Evolutionary conservation across 2,797 vertebrate genomes (phyloP).

Genomic region (Discoglossus pictus): DNA sequence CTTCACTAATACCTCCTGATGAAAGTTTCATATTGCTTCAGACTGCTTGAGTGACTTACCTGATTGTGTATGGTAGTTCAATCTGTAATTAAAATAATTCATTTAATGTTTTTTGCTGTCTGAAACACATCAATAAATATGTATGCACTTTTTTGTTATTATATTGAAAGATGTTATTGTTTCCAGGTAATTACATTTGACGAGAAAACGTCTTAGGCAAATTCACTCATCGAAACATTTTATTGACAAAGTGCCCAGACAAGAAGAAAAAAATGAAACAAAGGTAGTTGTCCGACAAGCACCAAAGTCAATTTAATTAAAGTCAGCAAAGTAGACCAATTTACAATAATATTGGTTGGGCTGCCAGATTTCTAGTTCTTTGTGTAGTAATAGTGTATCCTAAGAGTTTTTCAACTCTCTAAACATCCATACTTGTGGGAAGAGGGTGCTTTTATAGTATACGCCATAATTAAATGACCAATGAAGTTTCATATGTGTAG

Average conservation of each 20-base stretch:
- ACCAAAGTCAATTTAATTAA: slow-evolving; percentile 13
- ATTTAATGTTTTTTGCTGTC: slow-evolving; percentile 1
- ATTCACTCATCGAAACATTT: slow-evolving; percentile 6
- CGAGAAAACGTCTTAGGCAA: slow-evolving; percentile 22
- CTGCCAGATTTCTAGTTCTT: slow-evolving; percentile 28
- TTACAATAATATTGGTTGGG: slow-evolving; percentile 6
- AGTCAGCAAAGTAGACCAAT: slow-evolving; percentile 5
- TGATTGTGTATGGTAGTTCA: no score
- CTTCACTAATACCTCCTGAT: no score
- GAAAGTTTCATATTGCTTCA: no score
- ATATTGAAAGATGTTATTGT: slow-evolving; percentile 16
- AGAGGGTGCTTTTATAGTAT: no score
- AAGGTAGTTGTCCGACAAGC: slow-evolving; percentile 15
- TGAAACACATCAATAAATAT: neutral
- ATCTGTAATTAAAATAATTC: slow-evolving; percentile 20
- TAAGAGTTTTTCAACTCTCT: no score
- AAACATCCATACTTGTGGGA: no score
- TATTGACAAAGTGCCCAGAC: slow-evolving; percentile 37
- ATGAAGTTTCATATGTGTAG: no score
- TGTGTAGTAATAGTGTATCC: slow-evolving; percentile 1
- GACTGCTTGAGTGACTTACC: neutral
- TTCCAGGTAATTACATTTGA: slow-evolving; percentile 42
- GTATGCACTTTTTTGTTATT: slow-evolving; percentile 19
- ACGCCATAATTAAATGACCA: no score
- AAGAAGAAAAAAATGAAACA: slow-evolving; percentile 27